phyloP scores from a whole-genome alignment of 1,140 invertebrate species.

The Tetramorium alpestre region DNA sequence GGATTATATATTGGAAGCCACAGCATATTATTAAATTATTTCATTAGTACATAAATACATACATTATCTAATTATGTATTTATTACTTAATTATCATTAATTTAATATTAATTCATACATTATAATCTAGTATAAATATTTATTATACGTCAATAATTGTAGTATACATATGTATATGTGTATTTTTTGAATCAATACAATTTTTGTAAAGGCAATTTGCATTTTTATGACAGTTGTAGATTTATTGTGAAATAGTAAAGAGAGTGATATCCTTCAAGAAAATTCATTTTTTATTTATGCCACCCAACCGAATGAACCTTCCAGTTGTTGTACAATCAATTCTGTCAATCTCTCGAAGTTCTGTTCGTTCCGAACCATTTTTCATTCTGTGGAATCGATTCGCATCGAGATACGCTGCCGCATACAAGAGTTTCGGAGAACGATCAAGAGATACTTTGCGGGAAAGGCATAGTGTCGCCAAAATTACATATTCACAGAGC shows the following conservation, averaged over 20 bases:
- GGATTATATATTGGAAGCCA: not conserved
- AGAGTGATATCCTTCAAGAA: not conserved
- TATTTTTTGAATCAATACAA: not conserved
- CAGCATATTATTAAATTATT: constrained; percentile 11
- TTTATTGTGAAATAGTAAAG: not conserved
- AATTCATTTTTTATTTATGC: not conserved
- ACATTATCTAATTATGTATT: constrained; percentile 7
- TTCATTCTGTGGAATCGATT: not conserved
- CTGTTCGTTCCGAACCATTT: not conserved
- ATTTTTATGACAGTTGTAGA: not conserved
- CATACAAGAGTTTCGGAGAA: not conserved
- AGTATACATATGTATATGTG: not conserved
- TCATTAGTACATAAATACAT: constrained; percentile 11
- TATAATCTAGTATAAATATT: constrained; percentile 10
- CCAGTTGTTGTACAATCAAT: not conserved
- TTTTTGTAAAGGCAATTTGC: not conserved
- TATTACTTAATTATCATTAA: constrained; percentile 1
- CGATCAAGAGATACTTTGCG: constrained; percentile 50
- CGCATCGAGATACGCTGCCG: not conserved
- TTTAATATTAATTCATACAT: not conserved
- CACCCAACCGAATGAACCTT: not conserved
- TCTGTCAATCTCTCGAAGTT: not conserved
- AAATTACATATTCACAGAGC: constrained; percentile 76
- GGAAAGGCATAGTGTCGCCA: not conserved
- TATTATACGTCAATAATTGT: not conserved